These are phyloP conservation scores for Atractosteus spatula DNA, from an alignment of 2,113 vertebrate genomes.

Conservation along the genomic window DNA sequence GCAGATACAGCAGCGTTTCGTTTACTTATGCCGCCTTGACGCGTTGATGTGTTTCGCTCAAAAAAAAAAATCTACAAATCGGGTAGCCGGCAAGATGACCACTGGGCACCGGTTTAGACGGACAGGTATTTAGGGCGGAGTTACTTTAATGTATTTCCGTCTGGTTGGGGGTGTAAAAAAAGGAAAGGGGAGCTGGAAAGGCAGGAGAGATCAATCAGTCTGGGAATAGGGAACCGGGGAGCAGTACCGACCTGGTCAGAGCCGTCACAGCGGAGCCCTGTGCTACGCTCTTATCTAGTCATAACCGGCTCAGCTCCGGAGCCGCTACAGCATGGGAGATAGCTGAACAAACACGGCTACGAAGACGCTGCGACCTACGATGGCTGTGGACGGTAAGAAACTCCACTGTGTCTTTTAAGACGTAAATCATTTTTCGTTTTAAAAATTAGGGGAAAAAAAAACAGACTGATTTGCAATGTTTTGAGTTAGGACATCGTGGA, in stretches of 20 bases:
- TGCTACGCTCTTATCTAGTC: not conserved
- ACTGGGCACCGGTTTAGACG: conserved; percentile 1
- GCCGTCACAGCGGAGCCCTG: not conserved
- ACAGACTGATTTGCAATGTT: no score
- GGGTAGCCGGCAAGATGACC: no score
- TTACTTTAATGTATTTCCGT: conserved; percentile 25
- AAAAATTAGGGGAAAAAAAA: no score
- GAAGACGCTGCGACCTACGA: conserved; percentile 61
- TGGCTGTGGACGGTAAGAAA: conserved; percentile 74
- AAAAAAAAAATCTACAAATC: no score
- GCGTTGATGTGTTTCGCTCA: no score
- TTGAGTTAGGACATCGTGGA: no score
- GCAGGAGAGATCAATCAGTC: conserved; percentile 1
- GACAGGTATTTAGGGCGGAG: conserved; percentile 38
- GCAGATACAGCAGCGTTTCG: no score
- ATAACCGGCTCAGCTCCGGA: conserved; percentile 5
- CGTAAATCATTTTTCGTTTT: no score
- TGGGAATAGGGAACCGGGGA: not conserved
- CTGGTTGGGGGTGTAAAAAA: not conserved
- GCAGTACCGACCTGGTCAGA: not conserved
- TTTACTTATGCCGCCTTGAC: no score
- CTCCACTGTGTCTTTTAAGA: no score
- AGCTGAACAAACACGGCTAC: conserved; percentile 64
- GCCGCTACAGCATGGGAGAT: conserved; percentile 49
- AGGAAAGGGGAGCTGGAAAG: not conserved